Conservation (phyloP, 2,113 vertebrate species). For the Origma solitaria region DNA sequence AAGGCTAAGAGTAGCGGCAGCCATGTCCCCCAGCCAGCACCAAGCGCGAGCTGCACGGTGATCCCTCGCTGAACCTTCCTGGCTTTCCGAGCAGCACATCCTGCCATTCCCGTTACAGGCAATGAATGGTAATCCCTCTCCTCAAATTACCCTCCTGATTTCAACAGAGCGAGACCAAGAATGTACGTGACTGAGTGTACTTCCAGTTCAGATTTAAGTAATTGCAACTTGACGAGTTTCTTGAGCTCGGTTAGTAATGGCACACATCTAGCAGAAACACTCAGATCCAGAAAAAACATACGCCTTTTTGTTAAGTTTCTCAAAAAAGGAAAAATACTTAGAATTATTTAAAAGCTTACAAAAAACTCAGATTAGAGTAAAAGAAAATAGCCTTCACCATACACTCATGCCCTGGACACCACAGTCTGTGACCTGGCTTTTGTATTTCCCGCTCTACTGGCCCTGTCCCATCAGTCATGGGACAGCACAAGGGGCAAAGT, state of each 20-base stretch:
- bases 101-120: neutral
- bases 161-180: conserved; percentile 29
- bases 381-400: neutral
- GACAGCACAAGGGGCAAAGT: neutral
- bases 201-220: conserved; percentile 22
- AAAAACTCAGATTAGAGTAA: neutral
- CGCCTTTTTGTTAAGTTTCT: neutral
- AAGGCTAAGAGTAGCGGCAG: neutral
- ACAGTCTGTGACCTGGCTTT: neutral
- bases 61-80: neutral
- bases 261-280: neutral
- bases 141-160: conserved; percentile 28
- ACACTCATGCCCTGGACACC: neutral
- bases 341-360: neutral
- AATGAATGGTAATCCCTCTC: conserved; percentile 49
- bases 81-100: neutral
- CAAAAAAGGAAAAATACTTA: neutral
- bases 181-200: conserved; percentile 16
- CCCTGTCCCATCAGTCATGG: neutral
- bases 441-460: neutral
- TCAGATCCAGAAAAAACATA: neutral
- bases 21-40: neutral
- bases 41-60: neutral
- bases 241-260: neutral
- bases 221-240: neutral